Conservation (phyloP, 1,140 invertebrate species). For the Brachionus manjavacas region DNA sequence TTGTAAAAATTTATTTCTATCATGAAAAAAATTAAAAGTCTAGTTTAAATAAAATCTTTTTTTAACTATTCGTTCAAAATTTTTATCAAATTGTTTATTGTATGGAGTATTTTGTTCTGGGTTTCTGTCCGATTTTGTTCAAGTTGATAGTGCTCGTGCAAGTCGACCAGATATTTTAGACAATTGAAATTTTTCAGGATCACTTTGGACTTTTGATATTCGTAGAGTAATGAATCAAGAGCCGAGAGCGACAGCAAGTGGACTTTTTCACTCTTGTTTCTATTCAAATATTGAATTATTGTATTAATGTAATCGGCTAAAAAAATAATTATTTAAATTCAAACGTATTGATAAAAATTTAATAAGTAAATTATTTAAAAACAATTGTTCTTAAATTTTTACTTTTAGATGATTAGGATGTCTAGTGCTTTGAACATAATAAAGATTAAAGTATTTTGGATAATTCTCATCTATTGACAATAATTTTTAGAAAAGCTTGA, state of each 20-base stretch:
- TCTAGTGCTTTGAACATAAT: too few relatives aligned
- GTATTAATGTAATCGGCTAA: conserved; percentile 21
- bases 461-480: too few relatives aligned
- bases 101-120: neutral
- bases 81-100: conserved; percentile 27
- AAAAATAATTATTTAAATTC: neutral
- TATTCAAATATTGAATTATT: conserved; percentile 3
- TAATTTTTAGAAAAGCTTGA: too few relatives aligned
- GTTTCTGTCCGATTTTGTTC: neutral
- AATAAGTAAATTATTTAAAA: too few relatives aligned
- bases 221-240: conserved; percentile 10
- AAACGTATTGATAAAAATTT: too few relatives aligned
- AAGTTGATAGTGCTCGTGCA: neutral
- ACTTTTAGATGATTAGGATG: too few relatives aligned
- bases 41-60: neutral
- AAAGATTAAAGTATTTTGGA: too few relatives aligned
- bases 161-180: neutral
- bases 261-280: conserved; percentile 7
- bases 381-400: too few relatives aligned
- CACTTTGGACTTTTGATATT: conserved; percentile 23
- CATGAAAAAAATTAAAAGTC: too few relatives aligned
- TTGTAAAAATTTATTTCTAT: conserved; percentile 3
- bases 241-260: neutral
- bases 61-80: conserved; percentile 9
- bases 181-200: conserved; percentile 10